phyloP scores from a whole-genome alignment of 2,888 invertebrate genomes.

The Timema cristinae region DNA sequence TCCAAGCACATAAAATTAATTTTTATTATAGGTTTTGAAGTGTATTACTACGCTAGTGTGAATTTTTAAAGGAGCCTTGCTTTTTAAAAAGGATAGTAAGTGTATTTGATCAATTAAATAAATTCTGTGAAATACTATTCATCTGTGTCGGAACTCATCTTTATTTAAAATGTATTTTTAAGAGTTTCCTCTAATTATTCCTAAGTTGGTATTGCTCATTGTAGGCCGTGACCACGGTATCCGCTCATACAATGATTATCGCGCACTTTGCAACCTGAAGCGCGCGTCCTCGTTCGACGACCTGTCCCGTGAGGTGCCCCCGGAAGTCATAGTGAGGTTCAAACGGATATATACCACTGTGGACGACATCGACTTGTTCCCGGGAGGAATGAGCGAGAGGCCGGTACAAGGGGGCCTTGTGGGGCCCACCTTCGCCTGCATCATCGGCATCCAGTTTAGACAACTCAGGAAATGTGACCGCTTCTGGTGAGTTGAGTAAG shows the following conservation, averaged over 20 bases:
- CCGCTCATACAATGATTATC: slow-evolving; percentile 84
- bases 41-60: too few species aligned
- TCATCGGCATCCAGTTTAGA: slow-evolving; percentile 91
- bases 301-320: slow-evolving; percentile 78
- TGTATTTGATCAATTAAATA: too few species aligned
- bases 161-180: too few species aligned
- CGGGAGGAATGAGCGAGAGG: slow-evolving; percentile 75
- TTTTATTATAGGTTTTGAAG: too few species aligned
- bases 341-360: slow-evolving; percentile 82
- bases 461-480: slow-evolving; percentile 89
- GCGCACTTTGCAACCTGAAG: slow-evolving; percentile 84
- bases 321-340: slow-evolving; percentile 58
- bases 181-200: too few species aligned
- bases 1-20: too few species aligned
- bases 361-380: slow-evolving; percentile 94
- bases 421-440: slow-evolving; percentile 91
- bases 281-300: slow-evolving; percentile 83
- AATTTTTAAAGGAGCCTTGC: too few species aligned
- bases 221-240: slow-evolving; percentile 76
- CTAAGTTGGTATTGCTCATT: too few species aligned
- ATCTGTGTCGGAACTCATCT: too few species aligned
- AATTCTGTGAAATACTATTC: too few species aligned
- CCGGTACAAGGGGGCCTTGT: slow-evolving; percentile 80
- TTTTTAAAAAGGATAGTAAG: too few species aligned
- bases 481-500: slow-evolving; percentile 64